A percentile compares a stretch with the other conserved stretches of the same genome.
These are phyloP conservation scores for Conistra vaccinii DNA, from an alignment of 2,888 invertebrate species.

Conservation along the genomic window DNA sequence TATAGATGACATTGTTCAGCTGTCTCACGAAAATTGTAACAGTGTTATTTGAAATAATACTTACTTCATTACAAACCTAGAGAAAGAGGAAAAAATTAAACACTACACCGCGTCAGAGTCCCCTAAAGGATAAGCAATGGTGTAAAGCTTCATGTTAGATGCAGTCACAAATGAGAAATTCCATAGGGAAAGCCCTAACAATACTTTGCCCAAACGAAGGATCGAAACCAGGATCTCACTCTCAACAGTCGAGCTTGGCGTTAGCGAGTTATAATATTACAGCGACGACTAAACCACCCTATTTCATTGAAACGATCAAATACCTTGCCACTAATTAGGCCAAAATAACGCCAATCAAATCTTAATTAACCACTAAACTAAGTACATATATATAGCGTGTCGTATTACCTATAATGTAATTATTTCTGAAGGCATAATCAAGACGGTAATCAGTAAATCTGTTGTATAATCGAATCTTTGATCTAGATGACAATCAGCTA, in stretches of 20 bases:
- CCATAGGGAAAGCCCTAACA: neutral
- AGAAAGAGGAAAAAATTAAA: neutral
- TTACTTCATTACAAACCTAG: neutral
- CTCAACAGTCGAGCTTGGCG: neutral
- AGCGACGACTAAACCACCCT: neutral
- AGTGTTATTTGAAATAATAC: neutral
- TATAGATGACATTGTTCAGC: neutral
- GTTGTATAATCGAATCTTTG: neutral
- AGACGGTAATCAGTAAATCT: neutral
- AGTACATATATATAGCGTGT: neutral
- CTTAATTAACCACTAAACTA: slow-evolving; percentile 14
- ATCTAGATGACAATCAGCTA: neutral
- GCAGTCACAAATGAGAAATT: neutral
- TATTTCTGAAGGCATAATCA: slow-evolving; percentile 4
- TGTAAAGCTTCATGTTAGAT: too few species aligned
- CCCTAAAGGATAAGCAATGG: too few species aligned
- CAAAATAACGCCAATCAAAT: slow-evolving; percentile 3
- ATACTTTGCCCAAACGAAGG: neutral
- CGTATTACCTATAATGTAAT: slow-evolving; percentile 7
- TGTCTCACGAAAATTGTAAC: neutral
- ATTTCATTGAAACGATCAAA: neutral
- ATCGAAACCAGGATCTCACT: neutral
- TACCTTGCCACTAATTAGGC: neutral
- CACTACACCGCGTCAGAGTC: too few species aligned
- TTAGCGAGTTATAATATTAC: neutral